Evolutionary conservation across 2,888 invertebrate genomes (phyloP).

Genomic region (Diaprepes abbreviatus): DNA sequence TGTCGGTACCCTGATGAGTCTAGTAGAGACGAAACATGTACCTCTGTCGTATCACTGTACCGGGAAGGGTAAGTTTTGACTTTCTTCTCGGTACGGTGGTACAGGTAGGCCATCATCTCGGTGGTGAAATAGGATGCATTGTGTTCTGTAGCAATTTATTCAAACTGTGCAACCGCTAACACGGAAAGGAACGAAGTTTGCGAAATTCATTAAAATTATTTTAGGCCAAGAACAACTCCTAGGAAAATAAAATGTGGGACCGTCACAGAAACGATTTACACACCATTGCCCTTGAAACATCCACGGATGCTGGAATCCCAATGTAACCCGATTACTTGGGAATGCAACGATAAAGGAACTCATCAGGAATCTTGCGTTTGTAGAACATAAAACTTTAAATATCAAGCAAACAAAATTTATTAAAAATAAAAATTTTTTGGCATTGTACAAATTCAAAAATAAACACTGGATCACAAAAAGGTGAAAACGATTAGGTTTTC

Average conservation of each 20-base stretch:
- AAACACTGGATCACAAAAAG: conserved; percentile 13
- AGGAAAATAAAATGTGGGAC: conserved; percentile 45
- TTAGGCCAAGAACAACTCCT: conserved; percentile 46
- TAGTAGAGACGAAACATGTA: too few species aligned
- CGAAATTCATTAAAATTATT: too few species aligned
- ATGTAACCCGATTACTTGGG: conserved; percentile 57
- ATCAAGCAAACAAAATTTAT: conserved; percentile 16
- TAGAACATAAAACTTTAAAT: neutral
- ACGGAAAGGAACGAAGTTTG: too few species aligned
- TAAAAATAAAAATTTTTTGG: conserved; percentile 12
- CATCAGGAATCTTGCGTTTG: conserved; percentile 17
- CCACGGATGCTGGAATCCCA: conserved; percentile 43
- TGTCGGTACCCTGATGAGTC: too few species aligned
- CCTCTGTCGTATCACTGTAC: too few species aligned
- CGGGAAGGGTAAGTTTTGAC: too few species aligned
- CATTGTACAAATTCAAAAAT: conserved; percentile 19
- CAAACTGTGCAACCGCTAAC: too few species aligned
- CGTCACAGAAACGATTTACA: conserved; percentile 34
- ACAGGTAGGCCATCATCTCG: too few species aligned
- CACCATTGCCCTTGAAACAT: conserved; percentile 42
- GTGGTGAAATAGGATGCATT: too few species aligned
- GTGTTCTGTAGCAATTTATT: too few species aligned
- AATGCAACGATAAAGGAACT: conserved; percentile 40
- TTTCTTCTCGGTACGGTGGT: too few species aligned
- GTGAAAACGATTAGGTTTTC: conserved; percentile 10